phyloP scores from a whole-genome alignment of 2,113 vertebrate species.

The Anguilla rostrata region DNA sequence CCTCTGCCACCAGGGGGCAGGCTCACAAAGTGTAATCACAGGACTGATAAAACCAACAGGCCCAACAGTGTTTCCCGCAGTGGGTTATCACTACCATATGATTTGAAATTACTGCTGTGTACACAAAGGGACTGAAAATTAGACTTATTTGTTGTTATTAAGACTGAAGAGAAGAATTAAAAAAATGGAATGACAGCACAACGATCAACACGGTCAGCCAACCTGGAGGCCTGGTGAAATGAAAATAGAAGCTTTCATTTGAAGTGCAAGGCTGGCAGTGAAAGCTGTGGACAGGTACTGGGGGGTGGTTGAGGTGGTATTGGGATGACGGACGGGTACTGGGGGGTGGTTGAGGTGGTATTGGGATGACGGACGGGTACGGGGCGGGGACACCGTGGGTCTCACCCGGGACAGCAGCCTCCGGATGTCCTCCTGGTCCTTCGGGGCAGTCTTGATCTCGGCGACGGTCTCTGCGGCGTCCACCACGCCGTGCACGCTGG shows the following conservation, averaged over 20 bases:
- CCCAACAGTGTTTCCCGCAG: background rate
- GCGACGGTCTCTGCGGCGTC: constrained; percentile 75
- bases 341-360: too few species aligned
- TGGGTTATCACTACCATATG: background rate
- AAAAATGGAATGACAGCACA: background rate
- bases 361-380: too few species aligned
- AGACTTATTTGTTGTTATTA: background rate
- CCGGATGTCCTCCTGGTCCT: constrained; percentile 80
- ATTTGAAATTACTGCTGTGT: background rate
- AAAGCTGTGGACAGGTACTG: background rate
- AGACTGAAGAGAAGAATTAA: background rate
- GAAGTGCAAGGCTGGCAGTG: background rate
- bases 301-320: too few species aligned
- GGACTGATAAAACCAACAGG: background rate
- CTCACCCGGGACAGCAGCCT: constrained; percentile 80
- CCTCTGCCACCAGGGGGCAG: constrained; percentile 45
- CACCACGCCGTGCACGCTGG: constrained; percentile 68
- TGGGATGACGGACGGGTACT: too few species aligned
- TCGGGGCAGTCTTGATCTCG: constrained; percentile 73
- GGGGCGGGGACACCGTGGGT: background rate
- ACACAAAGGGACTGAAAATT: background rate
- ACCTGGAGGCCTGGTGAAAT: background rate
- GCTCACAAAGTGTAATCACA: background rate
- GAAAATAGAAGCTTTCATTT: too few species aligned
- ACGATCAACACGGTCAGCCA: background rate